These are phyloP conservation scores for Dicyrtomina minuta DNA, from an alignment of 2,888 invertebrate genomes.

Conservation along the genomic window DNA sequence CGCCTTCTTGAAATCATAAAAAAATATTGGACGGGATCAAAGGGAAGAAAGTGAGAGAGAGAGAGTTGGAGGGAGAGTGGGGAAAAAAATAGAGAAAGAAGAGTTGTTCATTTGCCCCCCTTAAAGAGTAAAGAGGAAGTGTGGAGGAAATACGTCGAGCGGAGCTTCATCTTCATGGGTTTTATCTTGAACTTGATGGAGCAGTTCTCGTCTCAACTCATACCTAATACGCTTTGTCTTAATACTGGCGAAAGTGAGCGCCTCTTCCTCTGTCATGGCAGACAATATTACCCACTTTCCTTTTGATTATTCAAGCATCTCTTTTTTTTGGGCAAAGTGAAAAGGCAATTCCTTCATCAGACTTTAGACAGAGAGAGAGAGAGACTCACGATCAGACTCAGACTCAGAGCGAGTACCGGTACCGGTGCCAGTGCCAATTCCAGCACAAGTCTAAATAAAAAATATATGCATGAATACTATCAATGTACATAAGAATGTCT, in stretches of 20 bases:
- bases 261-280: conserved; percentile 14
- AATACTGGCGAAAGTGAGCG: conserved; percentile 16
- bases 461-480: too few relatives aligned
- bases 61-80: too few relatives aligned
- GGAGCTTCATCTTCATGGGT: neutral
- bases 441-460: too few relatives aligned
- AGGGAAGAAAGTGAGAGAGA: too few relatives aligned
- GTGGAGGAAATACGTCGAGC: neutral
- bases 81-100: too few relatives aligned
- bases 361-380: neutral
- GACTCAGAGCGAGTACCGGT: too few relatives aligned
- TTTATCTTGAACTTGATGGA: conserved; percentile 13
- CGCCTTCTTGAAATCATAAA: conserved; percentile 10
- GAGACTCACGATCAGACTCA: too few relatives aligned
- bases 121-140: neutral
- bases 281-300: conserved; percentile 30
- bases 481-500: too few relatives aligned
- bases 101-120: conserved; percentile 14
- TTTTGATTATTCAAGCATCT: conserved; percentile 31
- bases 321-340: conserved; percentile 17
- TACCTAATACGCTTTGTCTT: conserved; percentile 15
- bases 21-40: conserved; percentile 13
- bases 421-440: too few relatives aligned
- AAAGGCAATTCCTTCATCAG: conserved; percentile 21
- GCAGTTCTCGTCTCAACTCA: conserved; percentile 2